These are phyloP conservation scores for Trichonephila inaurata DNA, from an alignment of 1,140 invertebrate genomes.

Conservation along the genomic window DNA sequence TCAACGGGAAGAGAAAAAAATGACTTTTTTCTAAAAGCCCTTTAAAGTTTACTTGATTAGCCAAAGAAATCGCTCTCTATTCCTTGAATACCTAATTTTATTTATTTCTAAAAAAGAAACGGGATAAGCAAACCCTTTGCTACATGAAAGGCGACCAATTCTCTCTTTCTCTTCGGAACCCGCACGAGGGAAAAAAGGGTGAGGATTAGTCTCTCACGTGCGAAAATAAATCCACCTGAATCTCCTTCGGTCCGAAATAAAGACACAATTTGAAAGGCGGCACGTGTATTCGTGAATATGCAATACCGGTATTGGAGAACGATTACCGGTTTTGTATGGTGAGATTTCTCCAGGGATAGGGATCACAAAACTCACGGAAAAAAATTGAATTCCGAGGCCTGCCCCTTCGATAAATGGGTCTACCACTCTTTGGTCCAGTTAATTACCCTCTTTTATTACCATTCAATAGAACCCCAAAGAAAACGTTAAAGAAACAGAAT, in stretches of 20 bases:
- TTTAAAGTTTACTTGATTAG: no score
- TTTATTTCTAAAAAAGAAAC: neutral
- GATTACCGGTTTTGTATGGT: slow-evolving; percentile 63
- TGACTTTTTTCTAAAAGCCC: no score
- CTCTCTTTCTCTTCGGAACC: neutral
- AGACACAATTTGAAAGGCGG: slow-evolving; percentile 30
- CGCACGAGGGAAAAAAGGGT: neutral
- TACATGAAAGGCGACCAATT: neutral
- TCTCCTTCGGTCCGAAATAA: neutral
- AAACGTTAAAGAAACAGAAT: slow-evolving; percentile 59
- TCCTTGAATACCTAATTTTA: no score
- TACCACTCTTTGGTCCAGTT: slow-evolving; percentile 18
- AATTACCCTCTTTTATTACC: slow-evolving; percentile 71
- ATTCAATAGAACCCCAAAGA: slow-evolving; percentile 34
- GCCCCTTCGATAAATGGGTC: slow-evolving; percentile 45
- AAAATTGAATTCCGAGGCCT: slow-evolving; percentile 31
- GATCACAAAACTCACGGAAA: slow-evolving; percentile 43
- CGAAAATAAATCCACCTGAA: slow-evolving; percentile 36
- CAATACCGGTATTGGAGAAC: slow-evolving; percentile 31
- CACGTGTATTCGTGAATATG: slow-evolving; percentile 54
- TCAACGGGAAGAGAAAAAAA: no score
- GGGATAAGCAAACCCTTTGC: neutral
- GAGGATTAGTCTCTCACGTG: neutral
- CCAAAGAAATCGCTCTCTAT: no score
- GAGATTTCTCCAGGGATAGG: slow-evolving; percentile 38